Evolutionary conservation across 1,140 invertebrate genomes (phyloP).

Genomic region (Pachypeltis micranthus): DNA sequence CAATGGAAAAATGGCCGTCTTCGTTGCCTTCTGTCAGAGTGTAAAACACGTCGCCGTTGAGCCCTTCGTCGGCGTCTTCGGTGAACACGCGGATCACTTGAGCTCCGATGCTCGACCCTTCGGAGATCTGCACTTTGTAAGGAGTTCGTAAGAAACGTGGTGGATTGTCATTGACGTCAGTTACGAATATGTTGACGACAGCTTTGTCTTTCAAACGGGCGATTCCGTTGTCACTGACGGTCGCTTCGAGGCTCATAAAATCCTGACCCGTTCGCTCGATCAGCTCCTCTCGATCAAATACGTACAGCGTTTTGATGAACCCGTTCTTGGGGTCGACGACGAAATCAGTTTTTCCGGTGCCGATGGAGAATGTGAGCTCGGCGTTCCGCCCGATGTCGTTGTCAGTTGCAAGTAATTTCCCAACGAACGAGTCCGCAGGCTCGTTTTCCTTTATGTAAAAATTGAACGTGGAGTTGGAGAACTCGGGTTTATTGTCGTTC

Average conservation of each 20-base stretch:
- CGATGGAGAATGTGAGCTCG: conserved; percentile 75
- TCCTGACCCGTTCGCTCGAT: conserved; percentile 60
- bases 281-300: conserved; percentile 77
- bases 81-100: conserved; percentile 76
- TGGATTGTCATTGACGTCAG: conserved; percentile 85
- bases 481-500: conserved; percentile 88
- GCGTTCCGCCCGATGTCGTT: conserved; percentile 82
- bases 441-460: conserved; percentile 82
- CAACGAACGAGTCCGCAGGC: conserved; percentile 75
- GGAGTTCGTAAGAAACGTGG: conserved; percentile 72
- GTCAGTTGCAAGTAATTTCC: conserved; percentile 79
- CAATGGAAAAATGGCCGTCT: conserved; percentile 66
- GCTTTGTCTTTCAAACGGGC: conserved; percentile 69
- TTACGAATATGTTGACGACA: conserved; percentile 76
- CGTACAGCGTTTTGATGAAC: conserved; percentile 72
- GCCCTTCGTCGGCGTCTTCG: conserved; percentile 74
- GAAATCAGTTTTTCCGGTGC: conserved; percentile 67
- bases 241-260: conserved; percentile 68
- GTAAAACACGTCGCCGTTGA: conserved; percentile 85
- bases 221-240: conserved; percentile 76
- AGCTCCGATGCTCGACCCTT: conserved; percentile 60
- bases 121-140: conserved; percentile 74
- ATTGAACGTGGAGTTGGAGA: conserved; percentile 71
- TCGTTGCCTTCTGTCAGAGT: conserved; percentile 68
- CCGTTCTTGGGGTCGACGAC: conserved; percentile 80